A percentile compares a stretch with the other conserved stretches of the same genome.
phyloP scores from a whole-genome alignment of 2,888 invertebrate species.

The Machimus atricapillus region DNA sequence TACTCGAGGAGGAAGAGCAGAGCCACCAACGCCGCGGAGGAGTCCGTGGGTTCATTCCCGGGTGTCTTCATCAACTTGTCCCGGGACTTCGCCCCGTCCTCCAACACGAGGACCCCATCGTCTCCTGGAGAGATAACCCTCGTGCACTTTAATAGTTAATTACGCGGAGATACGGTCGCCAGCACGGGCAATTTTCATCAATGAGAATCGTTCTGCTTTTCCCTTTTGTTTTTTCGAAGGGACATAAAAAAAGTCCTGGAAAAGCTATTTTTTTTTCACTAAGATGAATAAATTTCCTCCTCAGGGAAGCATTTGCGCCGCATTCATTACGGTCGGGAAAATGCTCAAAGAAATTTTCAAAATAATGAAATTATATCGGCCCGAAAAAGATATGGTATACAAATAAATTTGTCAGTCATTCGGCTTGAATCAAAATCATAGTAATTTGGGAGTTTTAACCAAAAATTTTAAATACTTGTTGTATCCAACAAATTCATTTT shows the following conservation, averaged over 20 bases:
- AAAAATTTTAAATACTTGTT: too few relatives aligned
- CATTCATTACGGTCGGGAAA: neutral
- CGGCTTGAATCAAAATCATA: too few relatives aligned
- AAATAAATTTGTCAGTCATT: too few relatives aligned
- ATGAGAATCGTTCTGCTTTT: neutral
- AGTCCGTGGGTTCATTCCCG: neutral
- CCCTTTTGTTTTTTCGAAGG: neutral
- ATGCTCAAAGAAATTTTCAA: neutral
- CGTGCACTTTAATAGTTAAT: conserved; percentile 28
- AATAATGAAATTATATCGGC: neutral
- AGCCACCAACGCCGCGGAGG: neutral
- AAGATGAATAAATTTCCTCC: neutral
- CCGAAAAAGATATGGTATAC: too few relatives aligned
- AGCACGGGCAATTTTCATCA: neutral
- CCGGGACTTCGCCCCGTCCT: neutral
- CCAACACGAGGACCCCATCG: neutral
- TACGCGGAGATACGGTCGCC: neutral
- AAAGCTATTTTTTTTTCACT: neutral
- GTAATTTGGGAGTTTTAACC: too few relatives aligned
- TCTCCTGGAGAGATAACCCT: neutral
- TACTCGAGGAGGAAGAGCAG: neutral
- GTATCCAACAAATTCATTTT: too few relatives aligned
- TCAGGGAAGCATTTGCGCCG: neutral
- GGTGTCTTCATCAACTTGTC: neutral
- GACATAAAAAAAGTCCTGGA: neutral